These are phyloP conservation scores for Anolis carolinensis DNA, from an alignment of 2,113 vertebrate genomes.

Conservation along the genomic window DNA sequence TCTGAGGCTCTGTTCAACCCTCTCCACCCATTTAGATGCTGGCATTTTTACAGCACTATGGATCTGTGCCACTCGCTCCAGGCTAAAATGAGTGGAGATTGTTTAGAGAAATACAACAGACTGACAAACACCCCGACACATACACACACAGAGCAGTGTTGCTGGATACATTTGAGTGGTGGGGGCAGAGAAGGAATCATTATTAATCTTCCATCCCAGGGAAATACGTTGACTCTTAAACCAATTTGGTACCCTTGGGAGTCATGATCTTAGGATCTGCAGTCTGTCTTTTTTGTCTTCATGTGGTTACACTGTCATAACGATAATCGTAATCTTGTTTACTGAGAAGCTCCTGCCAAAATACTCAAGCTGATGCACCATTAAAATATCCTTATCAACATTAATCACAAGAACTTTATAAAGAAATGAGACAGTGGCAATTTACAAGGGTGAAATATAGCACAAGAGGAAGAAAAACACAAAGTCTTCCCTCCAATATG, in stretches of 20 bases:
- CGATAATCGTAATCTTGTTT: constrained; percentile 50
- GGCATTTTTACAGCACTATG: constrained; percentile 4
- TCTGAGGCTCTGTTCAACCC: not conserved
- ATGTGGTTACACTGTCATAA: constrained; percentile 49
- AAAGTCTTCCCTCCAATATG: not conserved
- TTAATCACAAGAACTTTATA: constrained; percentile 58
- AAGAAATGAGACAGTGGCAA: constrained; percentile 16
- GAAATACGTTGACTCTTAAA: constrained; percentile 62
- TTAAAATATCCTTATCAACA: constrained; percentile 56
- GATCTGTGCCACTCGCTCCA: not conserved
- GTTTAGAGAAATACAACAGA: constrained; percentile 23
- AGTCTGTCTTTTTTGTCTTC: constrained; percentile 50
- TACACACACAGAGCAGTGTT: not conserved
- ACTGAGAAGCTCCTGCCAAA: constrained; percentile 44
- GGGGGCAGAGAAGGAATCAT: constrained; percentile 14
- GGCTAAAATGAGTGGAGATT: constrained; percentile 18
- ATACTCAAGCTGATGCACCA: constrained; percentile 40
- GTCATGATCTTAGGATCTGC: constrained; percentile 35
- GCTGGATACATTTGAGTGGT: constrained; percentile 38
- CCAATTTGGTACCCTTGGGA: constrained; percentile 37
- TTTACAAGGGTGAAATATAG: not conserved
- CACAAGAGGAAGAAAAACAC: not conserved
- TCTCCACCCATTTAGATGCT: not conserved
- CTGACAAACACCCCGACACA: not conserved
- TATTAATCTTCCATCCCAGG: constrained; percentile 57